Evolutionary conservation across 2,888 invertebrate genomes (phyloP), one percentile per base, ranked within the genome.

Genomic region (Thalpophila matura): DNA sequence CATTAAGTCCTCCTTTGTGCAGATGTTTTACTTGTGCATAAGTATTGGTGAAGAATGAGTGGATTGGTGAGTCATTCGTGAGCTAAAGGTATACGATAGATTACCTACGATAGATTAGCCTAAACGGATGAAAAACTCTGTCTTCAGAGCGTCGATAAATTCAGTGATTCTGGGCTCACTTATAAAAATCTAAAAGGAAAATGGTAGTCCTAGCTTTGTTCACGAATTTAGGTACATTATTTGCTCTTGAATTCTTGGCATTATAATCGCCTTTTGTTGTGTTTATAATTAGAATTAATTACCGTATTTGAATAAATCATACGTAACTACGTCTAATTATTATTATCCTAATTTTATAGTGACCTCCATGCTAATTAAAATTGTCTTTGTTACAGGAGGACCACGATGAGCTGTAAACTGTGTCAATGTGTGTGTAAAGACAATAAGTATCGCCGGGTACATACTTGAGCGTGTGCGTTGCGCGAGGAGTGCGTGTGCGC

Each of bases 321-420:
- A 29, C 0, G 1, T 20, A 29, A 40, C 5, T 71, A 46, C 42
- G 47, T 61, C 43, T 31, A 27, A 37, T n/a, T n/a, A n/a, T n/a
- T 3, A 10, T 10, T 40, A 18, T 12, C 7, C 27, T 47, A 46
- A 26, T 40, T 29, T 35, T 22, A 20, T 33, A 37, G 35, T 53
- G 50, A 47, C 50, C 22, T 59, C 9, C 10, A 33, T 55, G 61
- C 54, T 76, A 64, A 74, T 69, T 35, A 24, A 31, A 5, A 9
- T 80, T 67, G 40, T 45, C 82, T 91, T 89, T 84, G 89, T 64
- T 62, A 35, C 92, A 94, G 94, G 94, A 94, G 84, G 94, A 94
- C 46, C 94, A 94, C 86, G 94, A 94, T 76, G 94, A 94, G 87
- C 84, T 94, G 91, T 94, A 94, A 91, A 79, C 75, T 74, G 82